Conservation (phyloP, 1,140 invertebrate genomes). For the Anagrus nilaparvatae region DNA sequence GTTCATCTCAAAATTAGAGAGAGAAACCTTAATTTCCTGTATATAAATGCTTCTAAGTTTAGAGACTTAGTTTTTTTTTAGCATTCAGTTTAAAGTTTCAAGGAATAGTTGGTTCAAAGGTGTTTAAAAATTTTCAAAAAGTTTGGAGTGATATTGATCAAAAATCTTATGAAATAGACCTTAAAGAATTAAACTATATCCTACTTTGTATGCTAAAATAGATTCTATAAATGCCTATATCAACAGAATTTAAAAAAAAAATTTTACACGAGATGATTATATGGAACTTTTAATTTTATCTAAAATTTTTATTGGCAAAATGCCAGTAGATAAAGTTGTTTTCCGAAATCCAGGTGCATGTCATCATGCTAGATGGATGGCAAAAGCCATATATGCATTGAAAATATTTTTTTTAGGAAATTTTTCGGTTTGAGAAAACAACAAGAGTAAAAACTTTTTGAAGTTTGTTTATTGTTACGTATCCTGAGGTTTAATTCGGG, state of each 20-base stretch:
- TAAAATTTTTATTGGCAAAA: conserved; percentile 32
- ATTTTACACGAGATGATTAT: conserved; percentile 27
- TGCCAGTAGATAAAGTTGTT: conserved; percentile 22
- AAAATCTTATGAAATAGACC: conserved; percentile 11
- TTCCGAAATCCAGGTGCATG: conserved; percentile 28
- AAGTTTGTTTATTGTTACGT: too few relatives aligned
- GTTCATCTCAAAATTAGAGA: too few relatives aligned
- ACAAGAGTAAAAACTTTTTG: not conserved
- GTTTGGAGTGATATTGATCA: conserved; percentile 20
- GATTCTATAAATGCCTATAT: conserved; percentile 7
- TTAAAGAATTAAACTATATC: conserved; percentile 12
- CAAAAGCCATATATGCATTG: conserved; percentile 30
- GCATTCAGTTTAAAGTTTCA: conserved; percentile 17
- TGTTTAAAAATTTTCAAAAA: conserved; percentile 27
- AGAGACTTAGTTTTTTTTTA: too few relatives aligned
- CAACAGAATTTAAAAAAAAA: conserved; percentile 2
- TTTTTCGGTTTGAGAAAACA: not conserved
- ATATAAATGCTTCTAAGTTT: too few relatives aligned
- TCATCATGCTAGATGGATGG: conserved; percentile 30
- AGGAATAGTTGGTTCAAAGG: conserved; percentile 22
- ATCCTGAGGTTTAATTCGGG: too few relatives aligned
- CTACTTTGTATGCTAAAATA: conserved; percentile 6
- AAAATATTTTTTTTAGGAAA: conserved; percentile 22
- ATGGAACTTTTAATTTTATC: conserved; percentile 30
- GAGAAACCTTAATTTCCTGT: too few relatives aligned